phyloP scores from a whole-genome alignment of 2,113 vertebrate species.

The Coregonus clupeaformis region DNA sequence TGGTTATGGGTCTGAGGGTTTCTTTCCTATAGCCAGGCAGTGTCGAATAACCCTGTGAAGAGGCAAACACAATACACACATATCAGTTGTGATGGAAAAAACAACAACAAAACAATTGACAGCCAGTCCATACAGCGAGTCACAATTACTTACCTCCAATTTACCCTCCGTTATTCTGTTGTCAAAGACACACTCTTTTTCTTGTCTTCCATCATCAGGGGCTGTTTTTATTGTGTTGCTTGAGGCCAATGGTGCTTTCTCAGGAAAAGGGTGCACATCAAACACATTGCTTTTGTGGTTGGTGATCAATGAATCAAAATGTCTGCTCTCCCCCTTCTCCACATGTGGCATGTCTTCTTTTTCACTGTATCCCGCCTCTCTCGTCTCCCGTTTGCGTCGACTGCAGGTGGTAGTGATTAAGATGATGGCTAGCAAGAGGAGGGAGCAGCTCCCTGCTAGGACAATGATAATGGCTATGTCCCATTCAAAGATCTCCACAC shows the following conservation, averaged over 20 bases:
- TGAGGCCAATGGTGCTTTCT: slow-evolving; percentile 78
- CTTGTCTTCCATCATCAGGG: slow-evolving; percentile 74
- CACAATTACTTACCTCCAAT: slow-evolving; percentile 78
- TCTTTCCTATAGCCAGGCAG: slow-evolving; percentile 85
- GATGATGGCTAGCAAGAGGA: slow-evolving; percentile 90
- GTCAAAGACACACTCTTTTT: slow-evolving; percentile 80
- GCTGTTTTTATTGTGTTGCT: slow-evolving; percentile 64
- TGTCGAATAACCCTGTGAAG: slow-evolving; percentile 79
- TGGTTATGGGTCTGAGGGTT: slow-evolving; percentile 80
- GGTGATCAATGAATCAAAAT: slow-evolving; percentile 72
- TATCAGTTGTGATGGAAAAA: neutral
- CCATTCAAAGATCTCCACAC: slow-evolving; percentile 78
- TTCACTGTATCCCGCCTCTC: slow-evolving; percentile 60
- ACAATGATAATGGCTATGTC: slow-evolving; percentile 90
- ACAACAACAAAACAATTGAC: neutral
- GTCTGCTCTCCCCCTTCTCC: slow-evolving; percentile 79
- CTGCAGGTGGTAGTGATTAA: slow-evolving; percentile 93
- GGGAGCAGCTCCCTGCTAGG: slow-evolving; percentile 89
- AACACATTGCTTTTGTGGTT: slow-evolving; percentile 80
- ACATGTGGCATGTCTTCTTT: slow-evolving; percentile 71
- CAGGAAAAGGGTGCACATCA: slow-evolving; percentile 83
- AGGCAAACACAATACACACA: slow-evolving; percentile 14
- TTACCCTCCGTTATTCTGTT: slow-evolving; percentile 76
- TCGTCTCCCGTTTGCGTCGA: slow-evolving; percentile 81
- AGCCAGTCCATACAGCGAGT: neutral